Evolutionary conservation across 2,113 vertebrate species (phyloP).

Genomic region (Prochilodus magdalenae): DNA sequence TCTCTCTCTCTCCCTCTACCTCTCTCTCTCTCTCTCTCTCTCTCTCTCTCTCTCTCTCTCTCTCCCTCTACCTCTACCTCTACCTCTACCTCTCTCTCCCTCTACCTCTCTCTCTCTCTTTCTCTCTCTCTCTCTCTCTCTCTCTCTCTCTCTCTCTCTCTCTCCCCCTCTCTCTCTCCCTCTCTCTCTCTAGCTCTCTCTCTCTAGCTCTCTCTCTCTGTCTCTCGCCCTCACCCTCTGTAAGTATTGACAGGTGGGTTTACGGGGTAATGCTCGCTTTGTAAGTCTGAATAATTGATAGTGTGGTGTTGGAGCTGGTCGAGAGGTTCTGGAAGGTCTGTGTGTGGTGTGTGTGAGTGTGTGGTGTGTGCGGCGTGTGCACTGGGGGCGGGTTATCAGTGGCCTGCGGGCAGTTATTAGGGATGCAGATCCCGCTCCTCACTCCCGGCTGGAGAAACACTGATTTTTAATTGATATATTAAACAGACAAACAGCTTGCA

Average conservation of each 20-base stretch:
- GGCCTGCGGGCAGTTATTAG: conserved; percentile 51
- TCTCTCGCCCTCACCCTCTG: neutral
- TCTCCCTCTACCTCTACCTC: too few relatives aligned
- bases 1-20: too few relatives aligned
- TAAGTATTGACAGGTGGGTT: conserved; percentile 41
- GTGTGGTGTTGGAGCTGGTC: conserved; percentile 21
- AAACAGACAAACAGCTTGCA: conserved; percentile 77
- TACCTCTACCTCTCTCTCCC: too few relatives aligned
- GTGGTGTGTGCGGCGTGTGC: too few relatives aligned
- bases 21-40: too few relatives aligned
- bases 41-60: too few relatives aligned
- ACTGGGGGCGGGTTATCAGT: conserved; percentile 47
- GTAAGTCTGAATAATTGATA: conserved; percentile 56
- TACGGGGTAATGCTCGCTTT: conserved; percentile 46
- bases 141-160: too few relatives aligned
- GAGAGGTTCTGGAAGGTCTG: conserved; percentile 13
- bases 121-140: too few relatives aligned
- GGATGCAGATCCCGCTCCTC: conserved; percentile 55
- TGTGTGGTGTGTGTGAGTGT: too few relatives aligned
- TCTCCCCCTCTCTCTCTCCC: neutral
- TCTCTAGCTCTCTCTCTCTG: conserved; percentile 1
- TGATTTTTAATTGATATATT: conserved; percentile 78
- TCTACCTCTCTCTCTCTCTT: too few relatives aligned
- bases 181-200: conserved; percentile 24
- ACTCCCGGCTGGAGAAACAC: conserved; percentile 59